phyloP scores from a whole-genome alignment of 2,797 vertebrate species.

The Coccyzus lansbergi region DNA sequence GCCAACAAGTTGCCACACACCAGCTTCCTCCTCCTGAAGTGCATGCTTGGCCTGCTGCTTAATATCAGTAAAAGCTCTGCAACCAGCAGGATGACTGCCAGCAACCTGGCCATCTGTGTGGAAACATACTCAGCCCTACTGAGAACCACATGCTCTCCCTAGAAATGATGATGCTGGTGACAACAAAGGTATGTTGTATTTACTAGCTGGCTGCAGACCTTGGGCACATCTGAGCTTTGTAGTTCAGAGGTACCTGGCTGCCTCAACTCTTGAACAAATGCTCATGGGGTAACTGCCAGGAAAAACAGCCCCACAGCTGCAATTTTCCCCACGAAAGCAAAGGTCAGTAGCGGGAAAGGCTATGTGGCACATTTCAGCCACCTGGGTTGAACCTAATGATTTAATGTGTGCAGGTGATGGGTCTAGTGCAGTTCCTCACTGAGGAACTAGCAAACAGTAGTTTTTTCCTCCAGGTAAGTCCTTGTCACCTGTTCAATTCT shows the following conservation, averaged over 20 bases:
- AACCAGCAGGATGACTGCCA: conserved; percentile 86
- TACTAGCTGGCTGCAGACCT: not conserved
- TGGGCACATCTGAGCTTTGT: no score
- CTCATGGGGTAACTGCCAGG: not conserved
- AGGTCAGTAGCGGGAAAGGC: not conserved
- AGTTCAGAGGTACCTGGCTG: not conserved
- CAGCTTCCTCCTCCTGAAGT: conserved; percentile 85
- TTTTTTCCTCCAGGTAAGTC: not conserved
- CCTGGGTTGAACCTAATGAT: not conserved
- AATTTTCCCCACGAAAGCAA: not conserved
- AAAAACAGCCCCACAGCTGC: not conserved
- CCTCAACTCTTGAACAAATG: not conserved
- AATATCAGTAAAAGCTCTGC: conserved; percentile 80
- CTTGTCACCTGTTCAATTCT: not conserved
- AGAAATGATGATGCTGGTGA: conserved; percentile 78
- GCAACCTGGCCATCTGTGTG: conserved; percentile 88
- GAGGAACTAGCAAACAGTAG: not conserved
- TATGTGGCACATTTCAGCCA: not conserved
- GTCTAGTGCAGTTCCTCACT: conserved; percentile 85
- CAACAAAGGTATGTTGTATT: conserved; percentile 77
- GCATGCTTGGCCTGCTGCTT: conserved; percentile 81
- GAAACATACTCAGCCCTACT: conserved; percentile 79
- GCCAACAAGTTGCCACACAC: conserved; percentile 77
- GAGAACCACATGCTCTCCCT: conserved; percentile 64
- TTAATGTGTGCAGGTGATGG: conserved; percentile 77